Evolutionary conservation across 2,113 vertebrate genomes (phyloP).

Genomic region (Penelope pileata): DNA sequence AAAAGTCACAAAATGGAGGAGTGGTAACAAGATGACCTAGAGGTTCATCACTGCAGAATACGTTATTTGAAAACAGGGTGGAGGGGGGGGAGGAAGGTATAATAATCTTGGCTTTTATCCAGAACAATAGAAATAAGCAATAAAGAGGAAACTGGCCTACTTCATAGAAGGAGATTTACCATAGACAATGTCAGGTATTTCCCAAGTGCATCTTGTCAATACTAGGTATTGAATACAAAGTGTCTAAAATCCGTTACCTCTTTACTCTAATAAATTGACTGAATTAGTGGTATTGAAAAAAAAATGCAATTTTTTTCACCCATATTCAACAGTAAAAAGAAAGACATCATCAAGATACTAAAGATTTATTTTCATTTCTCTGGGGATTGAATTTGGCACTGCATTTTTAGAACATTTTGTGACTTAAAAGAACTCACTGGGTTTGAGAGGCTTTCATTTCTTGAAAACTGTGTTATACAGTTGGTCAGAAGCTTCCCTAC

Average conservation of each 20-base stretch:
- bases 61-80: background rate
- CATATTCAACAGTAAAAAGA: background rate
- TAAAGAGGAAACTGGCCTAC: background rate
- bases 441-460: background rate
- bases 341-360: background rate
- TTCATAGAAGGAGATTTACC: background rate
- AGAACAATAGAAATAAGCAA: background rate
- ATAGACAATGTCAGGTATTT: background rate
- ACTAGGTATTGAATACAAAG: background rate
- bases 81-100: too few species aligned
- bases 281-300: background rate
- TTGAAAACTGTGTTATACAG: background rate
- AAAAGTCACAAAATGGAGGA: background rate
- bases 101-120: background rate
- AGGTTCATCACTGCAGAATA: background rate
- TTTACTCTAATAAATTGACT: background rate
- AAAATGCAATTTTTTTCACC: fast-evolving
- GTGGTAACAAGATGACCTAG: background rate
- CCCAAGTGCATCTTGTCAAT: background rate
- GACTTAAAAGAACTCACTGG: background rate
- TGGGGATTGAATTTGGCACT: background rate
- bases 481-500: background rate
- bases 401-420: background rate
- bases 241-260: background rate
- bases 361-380: background rate